These are phyloP conservation scores for Miniopterus natalensis DNA, from an alignment of 2,113 vertebrate species.

Conservation along the genomic window DNA sequence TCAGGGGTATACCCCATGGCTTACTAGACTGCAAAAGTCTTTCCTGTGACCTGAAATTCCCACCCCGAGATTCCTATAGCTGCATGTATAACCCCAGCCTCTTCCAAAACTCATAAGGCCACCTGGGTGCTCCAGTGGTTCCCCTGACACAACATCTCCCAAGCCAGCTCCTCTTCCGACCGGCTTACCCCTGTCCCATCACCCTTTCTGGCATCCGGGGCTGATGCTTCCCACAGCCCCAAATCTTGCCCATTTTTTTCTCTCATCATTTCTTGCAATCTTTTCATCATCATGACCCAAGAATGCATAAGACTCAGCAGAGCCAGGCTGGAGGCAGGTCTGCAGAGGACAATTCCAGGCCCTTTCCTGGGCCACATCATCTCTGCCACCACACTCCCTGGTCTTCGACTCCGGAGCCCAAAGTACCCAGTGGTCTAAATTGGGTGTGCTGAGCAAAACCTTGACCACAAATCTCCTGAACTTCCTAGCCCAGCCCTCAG, in stretches of 20 bases:
- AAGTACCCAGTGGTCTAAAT: not conserved
- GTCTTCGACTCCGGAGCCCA: not conserved
- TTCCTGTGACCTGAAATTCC: not conserved
- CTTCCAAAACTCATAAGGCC: not conserved
- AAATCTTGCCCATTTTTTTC: not conserved
- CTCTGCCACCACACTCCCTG: not conserved
- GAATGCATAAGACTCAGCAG: not conserved
- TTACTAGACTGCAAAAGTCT: not conserved
- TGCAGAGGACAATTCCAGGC: not conserved
- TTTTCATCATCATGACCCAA: not conserved
- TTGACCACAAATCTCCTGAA: too few species aligned
- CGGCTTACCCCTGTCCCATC: not conserved
- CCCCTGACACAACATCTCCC: not conserved
- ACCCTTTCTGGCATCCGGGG: not conserved
- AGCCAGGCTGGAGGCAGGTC: not conserved
- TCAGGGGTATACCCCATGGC: not conserved
- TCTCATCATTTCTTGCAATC: not conserved
- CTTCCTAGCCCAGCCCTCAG: not conserved
- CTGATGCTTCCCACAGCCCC: not conserved
- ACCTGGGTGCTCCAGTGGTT: accelerated
- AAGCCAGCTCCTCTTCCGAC: not conserved
- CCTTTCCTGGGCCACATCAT: not conserved
- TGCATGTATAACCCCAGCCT: not conserved
- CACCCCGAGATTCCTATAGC: not conserved
- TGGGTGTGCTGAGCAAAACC: not conserved